Evolutionary conservation across 2,797 vertebrate genomes (phyloP), one percentile per base, ranked within the genome.

Genomic region (Melanotaenia parkinsoni): DNA sequence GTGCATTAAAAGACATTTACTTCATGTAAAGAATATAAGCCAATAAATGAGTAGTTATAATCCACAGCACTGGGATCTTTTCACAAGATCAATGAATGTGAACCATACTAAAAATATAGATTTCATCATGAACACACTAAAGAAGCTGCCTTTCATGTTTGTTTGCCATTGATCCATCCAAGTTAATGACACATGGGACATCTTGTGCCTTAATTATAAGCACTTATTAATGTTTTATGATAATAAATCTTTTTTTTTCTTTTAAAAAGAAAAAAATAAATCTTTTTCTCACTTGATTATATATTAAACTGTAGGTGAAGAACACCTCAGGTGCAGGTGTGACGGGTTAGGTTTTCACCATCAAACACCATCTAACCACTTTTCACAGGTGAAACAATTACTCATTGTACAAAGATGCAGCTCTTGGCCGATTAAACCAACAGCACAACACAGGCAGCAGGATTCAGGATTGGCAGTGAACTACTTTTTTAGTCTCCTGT

Each of bases 241-340:
- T 3, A 43, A 58, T 70, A 65, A 63, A 0, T 18, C 0, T 7
- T 18, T 2, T 37, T 37, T 9, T 11, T 9, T 26, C 26, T 26
- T 26, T 26, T 26, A 26, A 26, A 26, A 26, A 26, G 26, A 26
- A 26, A 26, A 35, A 8, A 35, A 57, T 70, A 67, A 62, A 0
- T 18, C 0, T 9, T n/a, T 2, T 40, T 57, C 9, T 18, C 24
- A 33, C 11, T 30, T 24, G 53, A 40, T 76, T 54, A 63, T 26
- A 84, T 22, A 22, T 69, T 58, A 56, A 62, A 50, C 51, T 57
- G 32, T 13, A 37, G 57, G 9, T 70, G 35, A 62, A 69, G 56
- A 60, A 71, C 3, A 12, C 67, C 43, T 65, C 50, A 33, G 69
- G 20, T 20, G 40, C 14, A 43, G 40, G 40, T 9, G 40, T 43